Base-by-base conservation (phyloP, 1,140 invertebrate species). In the Bradysia coprophila region DNA sequence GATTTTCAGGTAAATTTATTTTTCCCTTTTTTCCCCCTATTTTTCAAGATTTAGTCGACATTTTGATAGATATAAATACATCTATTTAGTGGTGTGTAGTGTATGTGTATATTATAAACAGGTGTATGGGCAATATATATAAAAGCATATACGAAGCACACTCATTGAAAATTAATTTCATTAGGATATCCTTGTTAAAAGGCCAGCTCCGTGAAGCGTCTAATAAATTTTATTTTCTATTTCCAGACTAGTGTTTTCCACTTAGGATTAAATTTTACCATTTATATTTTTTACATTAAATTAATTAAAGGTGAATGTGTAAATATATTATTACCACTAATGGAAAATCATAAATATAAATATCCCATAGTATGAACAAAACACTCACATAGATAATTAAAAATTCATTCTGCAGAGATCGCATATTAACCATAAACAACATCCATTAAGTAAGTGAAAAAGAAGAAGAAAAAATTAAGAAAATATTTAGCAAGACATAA, bases 161-260 rank as follows among this genome's bases (percentile, higher is more conserved):
- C n/a, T n/a, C n/a, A n/a, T n/a, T n/a, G n/a, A n/a, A n/a, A n/a
- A n/a, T n/a, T n/a, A n/a, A n/a, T n/a, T n/a, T n/a, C n/a, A n/a
- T n/a, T n/a, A n/a, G n/a, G n/a, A n/a, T n/a, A n/a, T 22, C 19
- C 5, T 24, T 21, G 21, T 43, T 28, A 15, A 1, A 2, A 21
- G n/a, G n/a, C 15, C 22, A 15, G 28, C 11, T 37, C 34, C 37
- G 20, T 10, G 18, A 31, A 16, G 24, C 41, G 34, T 43, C 16
- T 42, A 44, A 45, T 33, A 22, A 2, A 41, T 44, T 44, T 44
- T n/a, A 41, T 38, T 34, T 40, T 42, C 44, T 20, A 10, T 41
- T 47, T 48, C 23, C 43, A 58, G 56, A 48, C 52, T 50, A 41
- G 52, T 58, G 46, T 56, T 58, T 45, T 50, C 57, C 43, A 58